phyloP scores from a whole-genome alignment of 2,888 invertebrate species.

The Parelbella ahira region DNA sequence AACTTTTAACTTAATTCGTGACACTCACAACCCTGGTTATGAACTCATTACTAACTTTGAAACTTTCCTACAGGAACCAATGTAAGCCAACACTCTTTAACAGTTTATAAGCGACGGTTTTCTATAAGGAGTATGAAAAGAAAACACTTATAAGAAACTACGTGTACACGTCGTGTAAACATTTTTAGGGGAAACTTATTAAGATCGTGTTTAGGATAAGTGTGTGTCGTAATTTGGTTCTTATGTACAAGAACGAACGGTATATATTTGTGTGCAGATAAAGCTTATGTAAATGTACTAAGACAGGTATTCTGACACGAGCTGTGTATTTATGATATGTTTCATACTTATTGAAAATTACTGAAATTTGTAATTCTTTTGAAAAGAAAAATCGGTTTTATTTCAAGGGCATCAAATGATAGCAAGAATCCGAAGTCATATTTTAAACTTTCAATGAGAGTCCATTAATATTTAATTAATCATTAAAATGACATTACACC shows the following conservation, averaged over 20 bases:
- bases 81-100: constrained; percentile 1
- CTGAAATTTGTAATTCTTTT: no score
- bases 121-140: constrained; percentile 16
- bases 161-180: background rate
- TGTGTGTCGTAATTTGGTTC: constrained; percentile 12
- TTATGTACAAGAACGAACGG: constrained; percentile 5
- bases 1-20: constrained; percentile 3
- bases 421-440: no score
- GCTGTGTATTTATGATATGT: no score
- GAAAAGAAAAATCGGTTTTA: no score
- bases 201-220: constrained; percentile 21
- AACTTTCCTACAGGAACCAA: constrained; percentile 4
- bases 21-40: background rate
- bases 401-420: no score
- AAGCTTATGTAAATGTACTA: no score
- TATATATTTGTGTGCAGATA: no score
- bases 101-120: constrained; percentile 12
- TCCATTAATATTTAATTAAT: no score
- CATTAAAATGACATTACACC: no score
- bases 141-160: constrained; percentile 11
- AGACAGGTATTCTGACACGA: no score
- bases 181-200: constrained; percentile 15
- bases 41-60: constrained; percentile 5
- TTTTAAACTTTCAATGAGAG: no score
- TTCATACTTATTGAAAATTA: no score